Conservation (phyloP, 2,797 vertebrate species). For the Phyllotis vaccarum region DNA sequence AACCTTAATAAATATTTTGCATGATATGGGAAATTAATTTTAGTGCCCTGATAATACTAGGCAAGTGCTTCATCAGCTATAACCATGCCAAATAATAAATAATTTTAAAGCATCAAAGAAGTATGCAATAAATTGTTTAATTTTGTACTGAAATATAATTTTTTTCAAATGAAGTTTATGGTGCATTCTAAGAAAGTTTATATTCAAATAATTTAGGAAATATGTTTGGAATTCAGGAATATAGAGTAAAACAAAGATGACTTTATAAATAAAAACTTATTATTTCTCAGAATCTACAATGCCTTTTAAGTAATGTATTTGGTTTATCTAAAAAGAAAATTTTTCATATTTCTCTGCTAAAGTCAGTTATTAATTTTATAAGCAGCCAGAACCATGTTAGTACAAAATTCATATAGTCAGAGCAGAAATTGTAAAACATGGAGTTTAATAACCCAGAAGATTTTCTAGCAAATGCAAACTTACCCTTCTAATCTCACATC, state of each 20-base stretch:
- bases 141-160: neutral
- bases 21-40: neutral
- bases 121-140: neutral
- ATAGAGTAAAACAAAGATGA: conserved; percentile 44
- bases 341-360: neutral
- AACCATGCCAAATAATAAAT: neutral
- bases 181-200: neutral
- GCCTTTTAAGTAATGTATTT: conserved; percentile 10
- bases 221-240: conserved; percentile 36
- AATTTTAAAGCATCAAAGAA: neutral
- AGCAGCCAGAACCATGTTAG: neutral
- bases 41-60: neutral
- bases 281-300: neutral
- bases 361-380: neutral
- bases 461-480: conserved; percentile 79
- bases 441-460: neutral
- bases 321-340: conserved; percentile 3
- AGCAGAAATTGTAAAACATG: neutral
- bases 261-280: neutral
- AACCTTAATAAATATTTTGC: conserved; percentile 3
- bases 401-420: neutral
- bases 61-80: neutral
- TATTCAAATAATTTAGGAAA: conserved; percentile 20
- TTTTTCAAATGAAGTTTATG: neutral
- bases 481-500: conserved; percentile 98